Percentiles rank a stretch among this genome's conserved stretches.
phyloP scores from a whole-genome alignment of 2,113 vertebrate genomes.

The Cebus imitator region DNA sequence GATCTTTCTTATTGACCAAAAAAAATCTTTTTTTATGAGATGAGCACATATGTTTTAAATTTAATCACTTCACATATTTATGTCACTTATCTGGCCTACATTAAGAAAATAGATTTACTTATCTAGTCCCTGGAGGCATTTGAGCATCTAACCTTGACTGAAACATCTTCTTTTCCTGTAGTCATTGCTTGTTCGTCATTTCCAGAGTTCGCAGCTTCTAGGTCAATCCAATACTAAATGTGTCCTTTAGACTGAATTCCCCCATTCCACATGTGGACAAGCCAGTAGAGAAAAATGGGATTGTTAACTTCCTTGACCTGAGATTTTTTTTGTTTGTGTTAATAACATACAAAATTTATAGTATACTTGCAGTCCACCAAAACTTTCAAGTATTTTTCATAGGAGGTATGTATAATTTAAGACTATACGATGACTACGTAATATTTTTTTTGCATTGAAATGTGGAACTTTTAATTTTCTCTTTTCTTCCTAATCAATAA shows the following conservation, averaged over 20 bases:
- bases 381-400: background rate
- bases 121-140: background rate
- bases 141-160: background rate
- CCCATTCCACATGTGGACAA: background rate
- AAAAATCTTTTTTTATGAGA: background rate
- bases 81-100: background rate
- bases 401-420: background rate
- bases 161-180: background rate
- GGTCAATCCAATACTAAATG: background rate
- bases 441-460: background rate
- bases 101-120: background rate
- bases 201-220: background rate
- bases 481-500: background rate
- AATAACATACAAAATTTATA: background rate
- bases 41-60: background rate
- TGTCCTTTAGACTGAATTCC: background rate
- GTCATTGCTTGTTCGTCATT: background rate
- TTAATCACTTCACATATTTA: background rate
- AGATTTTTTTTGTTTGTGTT: background rate
- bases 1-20: background rate
- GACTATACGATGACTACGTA: background rate
- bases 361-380: background rate
- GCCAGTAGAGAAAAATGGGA: background rate
- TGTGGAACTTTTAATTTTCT: background rate
- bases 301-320: background rate